phyloP scores from a whole-genome alignment of 2,797 vertebrate species.

The Erpetoichthys calabaricus region DNA sequence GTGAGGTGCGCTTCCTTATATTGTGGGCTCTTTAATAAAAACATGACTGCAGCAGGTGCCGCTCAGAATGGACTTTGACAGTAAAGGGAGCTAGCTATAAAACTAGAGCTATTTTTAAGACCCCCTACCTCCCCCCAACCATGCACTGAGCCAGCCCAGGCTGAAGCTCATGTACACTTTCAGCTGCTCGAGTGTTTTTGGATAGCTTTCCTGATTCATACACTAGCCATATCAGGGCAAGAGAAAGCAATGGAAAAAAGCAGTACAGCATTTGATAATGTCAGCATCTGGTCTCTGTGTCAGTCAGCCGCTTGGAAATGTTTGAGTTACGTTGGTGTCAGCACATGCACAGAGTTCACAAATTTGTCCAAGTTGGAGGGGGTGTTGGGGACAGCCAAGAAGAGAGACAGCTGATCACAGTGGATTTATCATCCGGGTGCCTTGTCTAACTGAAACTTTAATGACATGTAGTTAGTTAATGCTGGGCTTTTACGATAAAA shows the following conservation, averaged over 20 bases:
- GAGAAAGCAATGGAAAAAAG: constrained; percentile 62
- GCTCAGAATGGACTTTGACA: constrained; percentile 55
- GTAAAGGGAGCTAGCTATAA: constrained; percentile 45
- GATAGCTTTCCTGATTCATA: constrained; percentile 50
- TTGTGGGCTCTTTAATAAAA: too few species aligned
- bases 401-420: constrained; percentile 50
- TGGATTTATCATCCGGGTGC: constrained; percentile 9
- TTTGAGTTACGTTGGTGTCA: constrained; percentile 62
- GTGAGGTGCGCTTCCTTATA: too few species aligned
- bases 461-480: too few species aligned
- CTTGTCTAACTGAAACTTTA: too few species aligned
- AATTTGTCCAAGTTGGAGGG: constrained; percentile 12
- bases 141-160: constrained; percentile 20
- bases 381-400: constrained; percentile 7
- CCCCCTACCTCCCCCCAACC: constrained; percentile 21
- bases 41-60: constrained; percentile 45
- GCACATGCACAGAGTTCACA: constrained; percentile 59
- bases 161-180: constrained; percentile 54
- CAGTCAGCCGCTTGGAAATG: constrained; percentile 68
- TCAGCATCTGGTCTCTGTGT: constrained; percentile 97
- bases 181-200: constrained; percentile 65
- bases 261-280: constrained; percentile 91
- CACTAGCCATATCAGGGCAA: constrained; percentile 94
- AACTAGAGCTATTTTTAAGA: constrained; percentile 75
- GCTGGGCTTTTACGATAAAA: too few species aligned